These are phyloP conservation scores for Eristalinus sepulchralis DNA, from an alignment of 2,888 invertebrate genomes.

Conservation along the genomic window DNA sequence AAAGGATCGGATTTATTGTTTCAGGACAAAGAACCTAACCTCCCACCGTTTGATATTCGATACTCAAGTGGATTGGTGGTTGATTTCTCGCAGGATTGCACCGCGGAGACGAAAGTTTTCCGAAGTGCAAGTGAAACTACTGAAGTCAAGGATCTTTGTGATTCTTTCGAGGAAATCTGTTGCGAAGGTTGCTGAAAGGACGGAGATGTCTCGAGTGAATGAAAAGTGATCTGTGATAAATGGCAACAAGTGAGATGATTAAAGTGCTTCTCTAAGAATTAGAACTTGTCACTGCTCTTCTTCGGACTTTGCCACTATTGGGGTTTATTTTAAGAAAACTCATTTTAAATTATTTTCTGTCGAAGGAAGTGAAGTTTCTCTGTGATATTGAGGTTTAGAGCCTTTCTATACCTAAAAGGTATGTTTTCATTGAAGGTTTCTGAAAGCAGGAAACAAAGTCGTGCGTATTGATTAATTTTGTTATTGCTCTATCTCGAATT, in stretches of 20 bases:
- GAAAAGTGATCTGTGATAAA: background rate
- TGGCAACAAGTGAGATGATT: background rate
- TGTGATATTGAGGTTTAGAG: too few relatives aligned
- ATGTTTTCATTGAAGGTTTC: too few relatives aligned
- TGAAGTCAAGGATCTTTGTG: constrained; percentile 5
- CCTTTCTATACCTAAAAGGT: too few relatives aligned
- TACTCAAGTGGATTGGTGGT: constrained; percentile 37
- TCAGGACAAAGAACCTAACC: constrained; percentile 3
- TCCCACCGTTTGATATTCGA: constrained; percentile 40
- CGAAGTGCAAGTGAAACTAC: background rate
- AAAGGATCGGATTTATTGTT: constrained; percentile 34
- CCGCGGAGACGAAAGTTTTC: background rate
- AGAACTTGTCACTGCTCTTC: background rate
- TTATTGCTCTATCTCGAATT: too few relatives aligned
- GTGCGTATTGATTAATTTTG: too few relatives aligned
- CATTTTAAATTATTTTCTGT: too few relatives aligned
- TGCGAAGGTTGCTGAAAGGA: background rate
- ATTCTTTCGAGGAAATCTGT: background rate
- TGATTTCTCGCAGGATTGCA: constrained; percentile 37
- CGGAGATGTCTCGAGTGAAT: background rate
- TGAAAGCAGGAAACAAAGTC: too few relatives aligned
- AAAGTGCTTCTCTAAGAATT: background rate
- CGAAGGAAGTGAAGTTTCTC: too few relatives aligned
- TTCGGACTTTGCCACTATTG: too few relatives aligned
- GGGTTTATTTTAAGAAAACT: too few relatives aligned